phyloP scores from a whole-genome alignment of 53 echinoderm and acorn worm genomes.

The Astropecten irregularis region DNA sequence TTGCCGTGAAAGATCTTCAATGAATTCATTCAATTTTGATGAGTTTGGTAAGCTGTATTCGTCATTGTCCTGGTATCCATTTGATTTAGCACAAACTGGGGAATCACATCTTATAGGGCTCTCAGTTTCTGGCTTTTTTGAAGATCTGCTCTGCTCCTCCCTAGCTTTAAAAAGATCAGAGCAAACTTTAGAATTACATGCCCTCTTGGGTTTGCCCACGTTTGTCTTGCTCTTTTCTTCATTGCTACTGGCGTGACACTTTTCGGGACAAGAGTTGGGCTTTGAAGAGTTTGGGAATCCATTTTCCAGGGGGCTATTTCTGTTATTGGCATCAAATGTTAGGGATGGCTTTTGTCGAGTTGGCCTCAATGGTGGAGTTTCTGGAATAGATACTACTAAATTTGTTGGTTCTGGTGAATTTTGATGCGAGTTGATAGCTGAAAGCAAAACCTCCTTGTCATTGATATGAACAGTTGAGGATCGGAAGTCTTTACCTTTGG shows the following conservation, averaged over 20 bases:
- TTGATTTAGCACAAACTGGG: no score
- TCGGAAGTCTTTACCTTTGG: no score
- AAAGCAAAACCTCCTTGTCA: no score
- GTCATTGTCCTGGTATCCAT: no score
- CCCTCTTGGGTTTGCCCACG: not conserved
- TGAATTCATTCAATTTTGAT: no score
- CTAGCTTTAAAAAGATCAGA: not conserved
- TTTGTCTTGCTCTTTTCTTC: not conserved
- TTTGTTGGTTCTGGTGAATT: not conserved
- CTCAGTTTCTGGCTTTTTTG: not conserved
- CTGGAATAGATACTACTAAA: not conserved
- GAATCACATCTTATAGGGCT: not conserved
- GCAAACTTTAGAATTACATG: not conserved
- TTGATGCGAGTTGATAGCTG: not conserved
- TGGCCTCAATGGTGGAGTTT: not conserved
- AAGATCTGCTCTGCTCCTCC: slow-evolving; percentile 3
- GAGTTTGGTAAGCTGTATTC: no score
- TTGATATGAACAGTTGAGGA: no score
- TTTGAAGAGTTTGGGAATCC: not conserved
- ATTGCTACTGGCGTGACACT: not conserved
- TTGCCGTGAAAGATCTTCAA: no score
- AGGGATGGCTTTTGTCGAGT: not conserved
- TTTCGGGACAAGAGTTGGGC: not conserved
- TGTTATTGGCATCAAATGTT: not conserved
- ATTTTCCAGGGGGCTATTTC: not conserved